These are phyloP conservation scores for Copidosoma floridanum DNA, from an alignment of 1,140 invertebrate genomes.

Conservation along the genomic window DNA sequence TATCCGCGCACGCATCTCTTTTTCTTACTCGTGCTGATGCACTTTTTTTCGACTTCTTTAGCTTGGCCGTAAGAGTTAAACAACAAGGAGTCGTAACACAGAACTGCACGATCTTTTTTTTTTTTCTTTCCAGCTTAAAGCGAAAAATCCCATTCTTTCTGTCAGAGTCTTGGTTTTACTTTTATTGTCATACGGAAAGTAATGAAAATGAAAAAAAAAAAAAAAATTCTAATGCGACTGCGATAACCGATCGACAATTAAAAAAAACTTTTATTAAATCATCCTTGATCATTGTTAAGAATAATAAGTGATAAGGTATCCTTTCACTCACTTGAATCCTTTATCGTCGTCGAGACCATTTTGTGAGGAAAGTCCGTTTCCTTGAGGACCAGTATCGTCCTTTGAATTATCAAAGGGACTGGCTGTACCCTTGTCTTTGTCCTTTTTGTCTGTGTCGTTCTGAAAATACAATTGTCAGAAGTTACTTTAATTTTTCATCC, in stretches of 20 bases:
- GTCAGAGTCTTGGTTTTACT: background rate
- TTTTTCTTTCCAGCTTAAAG: background rate
- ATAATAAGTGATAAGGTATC: too few species aligned
- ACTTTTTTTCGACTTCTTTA: background rate
- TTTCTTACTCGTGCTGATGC: background rate
- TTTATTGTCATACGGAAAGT: too few species aligned
- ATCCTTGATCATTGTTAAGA: background rate
- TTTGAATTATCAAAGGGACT: slow-evolving; percentile 57
- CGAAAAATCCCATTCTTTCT: slow-evolving; percentile 11
- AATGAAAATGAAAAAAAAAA: too few species aligned
- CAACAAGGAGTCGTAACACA: slow-evolving; percentile 15
- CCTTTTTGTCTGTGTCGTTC: slow-evolving; percentile 57
- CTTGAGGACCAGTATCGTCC: slow-evolving; percentile 69
- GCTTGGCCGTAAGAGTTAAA: slow-evolving; percentile 4
- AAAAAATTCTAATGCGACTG: too few species aligned
- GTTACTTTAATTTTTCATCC: slow-evolving; percentile 7
- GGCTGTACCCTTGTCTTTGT: slow-evolving; percentile 54
- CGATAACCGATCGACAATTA: too few species aligned
- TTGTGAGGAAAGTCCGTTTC: slow-evolving; percentile 77
- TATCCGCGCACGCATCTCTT: background rate
- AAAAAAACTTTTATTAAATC: too few species aligned
- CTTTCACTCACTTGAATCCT: slow-evolving; percentile 80
- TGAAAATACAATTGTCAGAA: slow-evolving; percentile 36
- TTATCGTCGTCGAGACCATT: slow-evolving; percentile 81
- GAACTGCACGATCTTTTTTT: slow-evolving; percentile 3